Conservation (phyloP, 2,888 invertebrate genomes). For the Nomada hirtipes region DNA sequence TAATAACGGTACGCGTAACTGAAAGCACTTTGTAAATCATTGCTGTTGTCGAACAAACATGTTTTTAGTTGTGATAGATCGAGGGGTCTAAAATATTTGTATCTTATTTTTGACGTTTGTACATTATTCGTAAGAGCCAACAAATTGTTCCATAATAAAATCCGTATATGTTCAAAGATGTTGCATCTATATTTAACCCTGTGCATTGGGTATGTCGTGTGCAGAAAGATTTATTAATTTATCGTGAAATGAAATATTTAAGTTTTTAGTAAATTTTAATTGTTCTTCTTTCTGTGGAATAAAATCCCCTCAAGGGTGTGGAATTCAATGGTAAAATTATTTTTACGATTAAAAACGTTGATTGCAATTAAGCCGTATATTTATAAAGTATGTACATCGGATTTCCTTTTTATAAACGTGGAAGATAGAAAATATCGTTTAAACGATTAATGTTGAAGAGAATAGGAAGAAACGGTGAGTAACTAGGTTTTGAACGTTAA, state of each 20-base stretch:
- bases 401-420: neutral
- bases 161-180: conserved; percentile 7
- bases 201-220: neutral
- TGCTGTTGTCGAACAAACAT: too few relatives aligned
- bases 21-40: neutral
- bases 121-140: neutral
- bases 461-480: neutral
- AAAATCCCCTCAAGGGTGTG: neutral
- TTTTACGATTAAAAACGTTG: neutral
- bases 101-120: conserved; percentile 5
- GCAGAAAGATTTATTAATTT: neutral
- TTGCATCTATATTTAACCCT: neutral
- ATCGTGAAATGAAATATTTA: neutral
- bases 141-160: conserved; percentile 10
- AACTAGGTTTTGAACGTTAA: conserved; percentile 2
- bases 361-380: neutral
- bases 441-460: neutral
- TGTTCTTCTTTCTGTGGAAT: neutral
- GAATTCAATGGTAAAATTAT: neutral
- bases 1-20: neutral
- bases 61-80: neutral
- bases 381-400: neutral
- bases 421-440: neutral
- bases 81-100: neutral
- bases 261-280: neutral